A percentile compares a stretch with the other conserved stretches of the same genome.
Evolutionary conservation across 1,140 invertebrate species (phyloP).

Genomic region (Drosophila fuyamai): DNA sequence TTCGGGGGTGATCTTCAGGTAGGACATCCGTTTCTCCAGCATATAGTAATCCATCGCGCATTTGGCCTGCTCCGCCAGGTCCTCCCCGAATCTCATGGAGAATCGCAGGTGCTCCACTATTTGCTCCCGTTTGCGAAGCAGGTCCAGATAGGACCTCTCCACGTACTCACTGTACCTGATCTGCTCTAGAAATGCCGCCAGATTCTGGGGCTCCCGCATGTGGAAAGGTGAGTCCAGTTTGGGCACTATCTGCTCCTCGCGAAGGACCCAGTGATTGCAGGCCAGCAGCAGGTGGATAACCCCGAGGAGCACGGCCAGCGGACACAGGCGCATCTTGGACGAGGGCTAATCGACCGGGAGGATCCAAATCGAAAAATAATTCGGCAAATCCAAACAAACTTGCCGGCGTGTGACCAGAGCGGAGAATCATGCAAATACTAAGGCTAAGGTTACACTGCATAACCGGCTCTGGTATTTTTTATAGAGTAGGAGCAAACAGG

Average conservation of each 20-base stretch:
- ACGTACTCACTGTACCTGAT: constrained; percentile 86
- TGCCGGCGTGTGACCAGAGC: constrained; percentile 1
- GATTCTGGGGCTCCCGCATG: constrained; percentile 91
- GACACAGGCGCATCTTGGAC: constrained; percentile 49
- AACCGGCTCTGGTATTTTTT: not conserved
- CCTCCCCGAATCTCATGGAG: constrained; percentile 73
- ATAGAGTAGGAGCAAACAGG: too few species aligned
- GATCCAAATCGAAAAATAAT: constrained; percentile 11
- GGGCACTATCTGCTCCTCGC: constrained; percentile 71
- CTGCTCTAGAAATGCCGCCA: constrained; percentile 93
- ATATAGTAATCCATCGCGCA: constrained; percentile 77
- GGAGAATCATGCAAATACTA: not conserved
- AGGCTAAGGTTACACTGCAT: not conserved
- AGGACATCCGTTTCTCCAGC: constrained; percentile 72
- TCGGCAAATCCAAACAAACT: not conserved
- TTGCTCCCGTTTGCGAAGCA: constrained; percentile 68
- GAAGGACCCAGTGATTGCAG: constrained; percentile 78
- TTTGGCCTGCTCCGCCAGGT: constrained; percentile 77
- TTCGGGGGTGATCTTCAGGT: constrained; percentile 67
- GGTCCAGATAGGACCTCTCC: constrained; percentile 69
- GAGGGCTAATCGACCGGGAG: too few species aligned
- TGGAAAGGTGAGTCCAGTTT: constrained; percentile 91
- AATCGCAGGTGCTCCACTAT: constrained; percentile 76
- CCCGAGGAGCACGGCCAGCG: constrained; percentile 39
- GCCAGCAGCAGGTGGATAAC: constrained; percentile 55